These are phyloP conservation scores for Chelmon rostratus DNA, from an alignment of 2,797 vertebrate species.

Conservation along the genomic window DNA sequence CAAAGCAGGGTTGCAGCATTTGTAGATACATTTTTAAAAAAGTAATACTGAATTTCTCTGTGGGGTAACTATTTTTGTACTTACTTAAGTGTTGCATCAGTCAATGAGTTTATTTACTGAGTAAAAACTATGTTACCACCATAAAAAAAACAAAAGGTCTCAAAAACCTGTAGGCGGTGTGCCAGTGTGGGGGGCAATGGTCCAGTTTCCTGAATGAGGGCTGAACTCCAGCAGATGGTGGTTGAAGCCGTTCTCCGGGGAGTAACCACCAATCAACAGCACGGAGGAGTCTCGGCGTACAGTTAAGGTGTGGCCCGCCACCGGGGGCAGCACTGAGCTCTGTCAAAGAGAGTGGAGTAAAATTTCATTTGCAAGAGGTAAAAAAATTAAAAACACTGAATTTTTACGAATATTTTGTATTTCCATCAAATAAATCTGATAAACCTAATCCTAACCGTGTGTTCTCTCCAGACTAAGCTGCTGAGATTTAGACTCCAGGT, in stretches of 20 bases:
- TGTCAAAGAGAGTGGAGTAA: constrained; percentile 48
- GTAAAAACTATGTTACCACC: background rate
- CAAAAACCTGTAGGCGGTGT: constrained; percentile 88
- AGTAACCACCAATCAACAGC: constrained; percentile 93
- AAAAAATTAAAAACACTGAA: background rate
- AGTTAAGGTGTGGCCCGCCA: constrained; percentile 93
- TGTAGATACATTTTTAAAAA: constrained; percentile 4
- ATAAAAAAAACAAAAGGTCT: constrained; percentile 7
- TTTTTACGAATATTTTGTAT: background rate
- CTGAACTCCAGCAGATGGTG: constrained; percentile 92
- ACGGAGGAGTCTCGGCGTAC: constrained; percentile 87
- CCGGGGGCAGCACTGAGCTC: constrained; percentile 85
- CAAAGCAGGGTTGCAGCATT: background rate
- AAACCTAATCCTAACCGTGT: constrained; percentile 82
- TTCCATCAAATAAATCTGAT: no score
- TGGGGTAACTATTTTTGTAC: background rate
- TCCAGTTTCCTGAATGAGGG: constrained; percentile 89
- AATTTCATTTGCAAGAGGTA: background rate
- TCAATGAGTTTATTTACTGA: background rate
- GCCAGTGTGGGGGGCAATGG: constrained; percentile 86
- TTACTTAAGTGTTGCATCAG: background rate
- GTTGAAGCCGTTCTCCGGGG: constrained; percentile 94
- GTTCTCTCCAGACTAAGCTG: constrained; percentile 91
- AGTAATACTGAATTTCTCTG: background rate
- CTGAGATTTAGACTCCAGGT: constrained; percentile 94